Base-by-base conservation (phyloP, 2,797 vertebrate genomes). In the Myotis pilosus region DNA sequence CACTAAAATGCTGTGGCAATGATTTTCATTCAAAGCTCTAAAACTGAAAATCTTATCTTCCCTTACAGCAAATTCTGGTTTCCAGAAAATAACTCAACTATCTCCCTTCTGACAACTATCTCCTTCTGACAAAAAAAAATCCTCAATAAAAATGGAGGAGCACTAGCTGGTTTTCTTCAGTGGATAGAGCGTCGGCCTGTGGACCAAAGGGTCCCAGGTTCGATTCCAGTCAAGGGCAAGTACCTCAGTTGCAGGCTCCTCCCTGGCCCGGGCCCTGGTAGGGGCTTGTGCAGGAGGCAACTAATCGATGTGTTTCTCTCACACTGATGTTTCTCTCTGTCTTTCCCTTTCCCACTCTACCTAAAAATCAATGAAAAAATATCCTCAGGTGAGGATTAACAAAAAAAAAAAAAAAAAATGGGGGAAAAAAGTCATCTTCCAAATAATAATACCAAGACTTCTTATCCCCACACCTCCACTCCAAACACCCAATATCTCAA, bases 1-100 rank as follows among this genome's bases (percentile, higher is more conserved):
- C 55, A 74, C 4, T 72, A 38, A 91, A 88, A 85, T 72, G 28
- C 16, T 71, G 11, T 44, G 30, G 17, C 10, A 92, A 94, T 87
- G 33, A 25, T 72, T 93, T 78, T 38, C 87, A 16, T 89, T 91
- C 80, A 60, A 55, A 94, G 25, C 47, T 85, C 66, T 89, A 84
- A 86, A 84, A 83, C 15, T 49, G 30, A 80, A 95, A 94, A 80
- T 83, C 36, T 69, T 51, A 60, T 78, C 60, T 53, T 69, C 75
- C 25, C 66, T 80, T 44, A 44, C 17, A 44, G 12, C 66, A 96
- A 94, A 89, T 30, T 94, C 38, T 75, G 13, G 7, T 85, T 93
- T 95, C 76, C 41, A 62, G 62, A 87, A 33, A 94, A 57, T 38
- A 89, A 6, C 36, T 81, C 80, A 72, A 92, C 28, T n/a, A 57